Evolutionary conservation across 1,140 invertebrate genomes (phyloP), one percentile per base, ranked within the genome.

Genomic region (Agrilus planipennis): DNA sequence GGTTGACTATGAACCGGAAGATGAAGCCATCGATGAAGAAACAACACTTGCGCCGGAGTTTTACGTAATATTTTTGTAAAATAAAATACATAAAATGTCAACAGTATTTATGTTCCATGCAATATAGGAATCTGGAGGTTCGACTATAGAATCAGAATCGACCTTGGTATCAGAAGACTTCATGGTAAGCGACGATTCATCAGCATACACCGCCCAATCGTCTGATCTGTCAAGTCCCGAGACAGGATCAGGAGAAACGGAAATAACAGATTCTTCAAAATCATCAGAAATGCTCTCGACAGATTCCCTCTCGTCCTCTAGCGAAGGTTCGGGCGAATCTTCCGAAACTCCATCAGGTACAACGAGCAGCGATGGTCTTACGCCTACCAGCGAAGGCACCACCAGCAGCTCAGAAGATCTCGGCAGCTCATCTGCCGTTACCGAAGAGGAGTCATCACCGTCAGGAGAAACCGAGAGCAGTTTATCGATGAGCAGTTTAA

Each of bases 171-270:
- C 59, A 1, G 68, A 73, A 20, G 73, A 77, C 5, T 56, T 67
- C 4, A 80, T 80, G 79, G 58, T 72, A 23, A 76, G 76, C 47
- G 79, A 81, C 46, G 56, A n/a, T n/a, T n/a, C n/a, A n/a, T n/a
- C 62, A 20, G 49, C 60, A 7, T 46, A 36, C 37, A 57, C 51
- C 23, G 34, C 10, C 27, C 30, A 37, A 10, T 29, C 18, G 32
- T 29, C 40, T 29, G 17, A 31, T 27, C 19, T 43, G 12, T 29
- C 39, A 28, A 23, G 34, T 40, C 12, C 28, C 12, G 49, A 51
- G 19, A 45, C 47, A 16, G 55, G 57, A 17, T 61, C 58, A 4
- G 58, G 55, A n/a, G 53, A 57, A 34, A 39, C 45, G 15, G 49
- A 50, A 41, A 23, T 30, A 18, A 37, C 23, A 6, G 23, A 6